These are phyloP conservation scores for Dryocosmus kuriphilus DNA, from an alignment of 2,888 invertebrate genomes.

Conservation along the genomic window DNA sequence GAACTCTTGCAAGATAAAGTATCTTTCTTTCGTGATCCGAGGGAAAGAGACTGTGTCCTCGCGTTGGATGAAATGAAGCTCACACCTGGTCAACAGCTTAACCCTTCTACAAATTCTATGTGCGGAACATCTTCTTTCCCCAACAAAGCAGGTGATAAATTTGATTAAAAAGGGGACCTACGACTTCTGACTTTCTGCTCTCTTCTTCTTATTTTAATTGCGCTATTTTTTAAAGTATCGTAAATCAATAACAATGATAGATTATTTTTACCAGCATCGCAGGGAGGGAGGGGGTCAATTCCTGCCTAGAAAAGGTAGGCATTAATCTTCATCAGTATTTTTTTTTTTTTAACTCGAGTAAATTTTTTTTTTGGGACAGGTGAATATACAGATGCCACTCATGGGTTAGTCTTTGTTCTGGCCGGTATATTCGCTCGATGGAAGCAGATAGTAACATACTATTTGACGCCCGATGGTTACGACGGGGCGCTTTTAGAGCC, in stretches of 20 bases:
- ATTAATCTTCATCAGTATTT: too few relatives aligned
- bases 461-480: slow-evolving; percentile 59
- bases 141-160: neutral
- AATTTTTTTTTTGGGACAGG: too few relatives aligned
- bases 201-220: too few relatives aligned
- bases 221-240: too few relatives aligned
- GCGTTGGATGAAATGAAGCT: slow-evolving; percentile 54
- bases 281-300: too few relatives aligned
- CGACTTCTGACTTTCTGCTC: too few relatives aligned
- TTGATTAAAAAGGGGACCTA: too few relatives aligned
- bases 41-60: slow-evolving; percentile 47
- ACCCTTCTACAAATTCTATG: slow-evolving; percentile 43
- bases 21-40: slow-evolving; percentile 12
- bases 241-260: too few relatives aligned
- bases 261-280: too few relatives aligned
- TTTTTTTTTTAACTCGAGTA: too few relatives aligned
- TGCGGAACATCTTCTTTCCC: slow-evolving; percentile 45
- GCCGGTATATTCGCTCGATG: slow-evolving; percentile 60
- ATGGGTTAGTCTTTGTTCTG: slow-evolving; percentile 64
- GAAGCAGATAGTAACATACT: too few relatives aligned
- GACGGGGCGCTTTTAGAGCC: slow-evolving; percentile 53
- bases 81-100: slow-evolving; percentile 43
- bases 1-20: slow-evolving; percentile 37
- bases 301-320: too few relatives aligned
- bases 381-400: slow-evolving; percentile 52